Base-by-base conservation (phyloP, 2,113 vertebrate species). In the Myodes glareolus region DNA sequence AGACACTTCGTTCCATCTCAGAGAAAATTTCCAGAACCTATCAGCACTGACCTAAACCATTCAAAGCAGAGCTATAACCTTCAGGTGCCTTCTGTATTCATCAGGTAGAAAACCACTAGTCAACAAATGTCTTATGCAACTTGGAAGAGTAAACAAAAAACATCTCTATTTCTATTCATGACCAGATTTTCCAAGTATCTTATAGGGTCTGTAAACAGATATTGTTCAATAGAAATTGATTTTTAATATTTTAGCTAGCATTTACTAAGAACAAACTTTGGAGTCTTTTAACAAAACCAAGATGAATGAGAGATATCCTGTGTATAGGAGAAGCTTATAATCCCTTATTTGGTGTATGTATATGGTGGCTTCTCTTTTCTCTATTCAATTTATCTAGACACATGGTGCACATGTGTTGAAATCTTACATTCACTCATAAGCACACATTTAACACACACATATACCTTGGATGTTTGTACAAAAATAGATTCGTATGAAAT, bases 241-340 rank as follows among this genome's bases (percentile, higher is more conserved):
- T 91, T 89, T 82, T 45, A 93, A 47, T 61, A 93, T 61, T 89
- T 96, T 89, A 95, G 92, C 55, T 92, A 96, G 91, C 31, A 86
- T 92, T 97, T 91, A 65, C 75, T 90, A 93, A 91, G 42, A 91
- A 61, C 33, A 72, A 42, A 47, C 58, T 91, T 85, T 94, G 70
- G 61, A 47, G 1, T 92, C 23, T 52, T 85, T 94, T 92, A 25
- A 94, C 12, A 21, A 81, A 36, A 88, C 68, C 55, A 52, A 52
- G 31, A 55, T 52, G 21, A 39, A 52, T 55, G 36, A 27, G 7
- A 72, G 23, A 13, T 52, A 21, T 27, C n/a, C 63, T 7, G 25
- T n/a, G 65, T 23, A 36, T 11, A 13, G 14, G 33, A 8, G 67
- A 50, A n/a, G 11, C 45, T 25, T 31, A 50, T 68, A 4, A n/a